Evolutionary conservation across 2,113 vertebrate species (phyloP).

Genomic region (Thalassarche chlororhynchos): DNA sequence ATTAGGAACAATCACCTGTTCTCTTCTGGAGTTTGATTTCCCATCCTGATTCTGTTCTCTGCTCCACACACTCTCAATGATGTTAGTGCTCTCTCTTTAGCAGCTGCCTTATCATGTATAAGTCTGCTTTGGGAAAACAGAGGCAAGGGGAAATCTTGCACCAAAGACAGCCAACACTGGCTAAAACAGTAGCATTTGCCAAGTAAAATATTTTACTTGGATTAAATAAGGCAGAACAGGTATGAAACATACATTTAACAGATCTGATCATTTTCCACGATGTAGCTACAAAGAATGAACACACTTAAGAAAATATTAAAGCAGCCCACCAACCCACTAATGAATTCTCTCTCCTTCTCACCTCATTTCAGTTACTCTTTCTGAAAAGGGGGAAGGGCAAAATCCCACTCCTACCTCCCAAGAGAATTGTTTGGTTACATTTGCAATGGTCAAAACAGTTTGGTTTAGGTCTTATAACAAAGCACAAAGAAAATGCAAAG

Average conservation of each 20-base stretch:
- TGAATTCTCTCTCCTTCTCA: neutral
- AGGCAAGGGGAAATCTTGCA: neutral
- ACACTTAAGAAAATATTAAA: neutral
- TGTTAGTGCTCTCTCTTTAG: neutral
- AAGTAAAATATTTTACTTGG: neutral
- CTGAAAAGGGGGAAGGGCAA: neutral
- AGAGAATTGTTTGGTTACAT: neutral
- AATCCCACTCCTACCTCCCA: neutral
- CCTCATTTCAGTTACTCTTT: neutral
- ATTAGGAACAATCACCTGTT: neutral
- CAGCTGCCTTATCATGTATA: neutral
- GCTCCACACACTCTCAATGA: neutral
- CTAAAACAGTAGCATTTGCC: neutral
- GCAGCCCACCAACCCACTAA: neutral
- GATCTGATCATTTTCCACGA: neutral
- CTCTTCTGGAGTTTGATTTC: neutral
- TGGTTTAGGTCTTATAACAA: neutral
- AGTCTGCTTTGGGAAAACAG: neutral
- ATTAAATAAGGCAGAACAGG: neutral
- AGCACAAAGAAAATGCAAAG: neutral
- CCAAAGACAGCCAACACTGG: neutral
- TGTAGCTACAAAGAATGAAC: neutral
- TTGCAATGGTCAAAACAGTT: neutral
- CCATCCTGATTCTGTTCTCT: conserved; percentile 4
- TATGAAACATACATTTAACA: neutral